A percentile compares a stretch with the other conserved stretches of the same genome.
phyloP scores from a whole-genome alignment of 2,888 invertebrate genomes.

The Spilarctia lutea region DNA sequence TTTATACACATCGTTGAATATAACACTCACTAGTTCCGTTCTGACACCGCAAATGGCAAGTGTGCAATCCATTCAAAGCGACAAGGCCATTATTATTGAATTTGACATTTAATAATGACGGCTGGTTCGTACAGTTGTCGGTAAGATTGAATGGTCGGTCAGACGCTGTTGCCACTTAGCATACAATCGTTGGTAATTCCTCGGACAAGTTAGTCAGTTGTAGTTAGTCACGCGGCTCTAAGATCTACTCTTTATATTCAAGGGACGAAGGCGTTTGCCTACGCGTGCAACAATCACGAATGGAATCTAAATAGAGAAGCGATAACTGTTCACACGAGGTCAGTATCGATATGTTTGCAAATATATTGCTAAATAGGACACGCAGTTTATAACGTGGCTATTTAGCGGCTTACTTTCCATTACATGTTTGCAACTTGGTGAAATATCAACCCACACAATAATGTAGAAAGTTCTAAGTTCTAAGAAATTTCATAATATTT shows the following conservation, averaged over 20 bases:
- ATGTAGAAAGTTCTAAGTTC: background rate
- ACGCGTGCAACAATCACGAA: constrained; percentile 73
- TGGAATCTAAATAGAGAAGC: constrained; percentile 75
- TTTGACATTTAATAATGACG: constrained; percentile 53
- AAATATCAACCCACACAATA: background rate
- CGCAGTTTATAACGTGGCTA: constrained; percentile 39
- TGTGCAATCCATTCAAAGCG: constrained; percentile 44
- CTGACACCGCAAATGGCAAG: constrained; percentile 38
- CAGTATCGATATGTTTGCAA: constrained; percentile 74
- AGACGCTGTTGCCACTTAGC: constrained; percentile 68
- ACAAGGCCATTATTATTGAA: constrained; percentile 50
- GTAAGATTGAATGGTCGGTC: constrained; percentile 48
- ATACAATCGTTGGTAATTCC: constrained; percentile 83
- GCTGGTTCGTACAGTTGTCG: constrained; percentile 24
- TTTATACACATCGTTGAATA: constrained; percentile 9
- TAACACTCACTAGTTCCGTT: constrained; percentile 46
- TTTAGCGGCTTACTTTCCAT: constrained; percentile 47
- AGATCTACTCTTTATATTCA: constrained; percentile 77
- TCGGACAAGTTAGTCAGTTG: constrained; percentile 62
- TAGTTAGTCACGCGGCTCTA: constrained; percentile 77
- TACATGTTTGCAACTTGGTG: constrained; percentile 7
- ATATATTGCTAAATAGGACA: constrained; percentile 69
- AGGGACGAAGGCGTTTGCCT: constrained; percentile 65
- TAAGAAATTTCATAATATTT: background rate
- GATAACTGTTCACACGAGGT: constrained; percentile 83